Conservation (phyloP, 2,797 vertebrate species). For the Synanceia verrucosa region DNA sequence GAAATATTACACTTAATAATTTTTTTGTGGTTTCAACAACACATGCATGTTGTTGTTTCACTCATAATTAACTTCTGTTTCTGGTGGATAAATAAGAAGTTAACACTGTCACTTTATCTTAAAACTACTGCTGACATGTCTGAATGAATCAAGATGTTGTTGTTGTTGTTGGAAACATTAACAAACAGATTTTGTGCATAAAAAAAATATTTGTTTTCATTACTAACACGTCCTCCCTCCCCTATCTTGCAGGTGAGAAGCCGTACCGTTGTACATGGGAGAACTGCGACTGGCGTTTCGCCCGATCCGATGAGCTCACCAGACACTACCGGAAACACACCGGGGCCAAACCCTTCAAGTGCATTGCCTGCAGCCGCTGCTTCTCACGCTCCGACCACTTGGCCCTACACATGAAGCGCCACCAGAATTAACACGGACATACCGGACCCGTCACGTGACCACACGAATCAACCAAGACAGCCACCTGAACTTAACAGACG, state of each 20-base stretch:
- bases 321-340: constrained; percentile 95
- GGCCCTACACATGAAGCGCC: constrained; percentile 93
- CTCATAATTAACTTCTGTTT: no score
- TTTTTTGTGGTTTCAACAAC: no score
- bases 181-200: background rate
- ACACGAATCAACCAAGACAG: background rate
- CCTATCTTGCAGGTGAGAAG: constrained; percentile 86
- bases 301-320: constrained; percentile 94
- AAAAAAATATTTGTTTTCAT: background rate
- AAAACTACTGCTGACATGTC: background rate
- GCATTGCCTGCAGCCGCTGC: constrained; percentile 90
- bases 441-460: background rate
- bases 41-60: background rate
- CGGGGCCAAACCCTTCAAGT: constrained; percentile 94
- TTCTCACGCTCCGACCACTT: constrained; percentile 96
- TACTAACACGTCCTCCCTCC: background rate
- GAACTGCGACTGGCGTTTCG: constrained; percentile 92
- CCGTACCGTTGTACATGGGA: constrained; percentile 94
- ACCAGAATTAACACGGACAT: constrained; percentile 84
- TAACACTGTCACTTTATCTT: no score
- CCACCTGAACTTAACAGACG: background rate
- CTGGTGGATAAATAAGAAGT: background rate
- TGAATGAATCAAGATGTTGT: background rate
- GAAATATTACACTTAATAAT: no score
- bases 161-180: no score